phyloP scores from a whole-genome alignment of 37 sponge, comb jelly and placozoan genomes.

The Hormiphora californensis region DNA sequence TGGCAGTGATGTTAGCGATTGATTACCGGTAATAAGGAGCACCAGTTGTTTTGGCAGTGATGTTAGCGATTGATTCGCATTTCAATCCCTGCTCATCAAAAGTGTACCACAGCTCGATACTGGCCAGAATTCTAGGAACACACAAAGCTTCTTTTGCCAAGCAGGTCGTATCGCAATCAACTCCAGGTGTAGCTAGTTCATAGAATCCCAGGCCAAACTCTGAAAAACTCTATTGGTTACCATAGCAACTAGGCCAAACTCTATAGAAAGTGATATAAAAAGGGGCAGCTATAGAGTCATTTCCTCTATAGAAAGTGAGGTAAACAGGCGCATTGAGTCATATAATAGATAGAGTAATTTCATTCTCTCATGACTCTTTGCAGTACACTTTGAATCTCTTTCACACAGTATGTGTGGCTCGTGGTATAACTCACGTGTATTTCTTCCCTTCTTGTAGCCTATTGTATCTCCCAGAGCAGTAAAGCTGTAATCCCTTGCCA shows the following conservation, averaged over 20 bases:
- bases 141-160: not conserved
- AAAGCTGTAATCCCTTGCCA: not conserved
- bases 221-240: not conserved
- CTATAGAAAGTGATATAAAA: too few relatives aligned
- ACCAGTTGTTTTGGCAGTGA: not conserved
- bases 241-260: too few relatives aligned
- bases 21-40: conserved; percentile 13
- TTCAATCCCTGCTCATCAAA: not conserved
- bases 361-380: too few relatives aligned
- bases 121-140: not conserved
- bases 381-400: too few relatives aligned
- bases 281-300: too few relatives aligned
- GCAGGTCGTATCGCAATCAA: not conserved
- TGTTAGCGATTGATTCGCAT: not conserved
- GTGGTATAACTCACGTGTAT: too few relatives aligned
- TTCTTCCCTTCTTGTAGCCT: conserved; percentile 8
- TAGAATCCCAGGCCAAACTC: not conserved
- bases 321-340: too few relatives aligned
- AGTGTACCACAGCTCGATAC: not conserved
- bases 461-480: not conserved
- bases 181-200: not conserved
- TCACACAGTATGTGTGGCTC: too few relatives aligned
- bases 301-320: too few relatives aligned
- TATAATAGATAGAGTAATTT: too few relatives aligned
- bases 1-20: not conserved